Evolutionary conservation across 2,797 vertebrate genomes (phyloP).

Genomic region (Gallinago solitaria): DNA sequence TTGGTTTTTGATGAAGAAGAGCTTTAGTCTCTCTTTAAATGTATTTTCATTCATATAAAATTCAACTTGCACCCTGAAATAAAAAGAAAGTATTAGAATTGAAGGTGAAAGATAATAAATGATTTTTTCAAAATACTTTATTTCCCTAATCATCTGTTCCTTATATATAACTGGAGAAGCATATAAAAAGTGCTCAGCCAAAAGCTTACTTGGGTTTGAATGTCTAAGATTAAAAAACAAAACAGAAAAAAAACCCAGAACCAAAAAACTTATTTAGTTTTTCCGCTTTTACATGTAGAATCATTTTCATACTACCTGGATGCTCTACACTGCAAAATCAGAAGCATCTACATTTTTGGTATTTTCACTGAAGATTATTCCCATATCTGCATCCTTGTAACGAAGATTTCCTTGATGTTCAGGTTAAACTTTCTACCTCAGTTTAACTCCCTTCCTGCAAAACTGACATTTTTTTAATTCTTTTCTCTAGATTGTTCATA

Average conservation of each 20-base stretch:
- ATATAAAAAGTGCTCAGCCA: neutral
- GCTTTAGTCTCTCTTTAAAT: constrained; percentile 86
- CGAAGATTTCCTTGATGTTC: neutral
- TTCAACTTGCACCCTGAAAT: constrained; percentile 85
- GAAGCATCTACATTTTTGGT: neutral
- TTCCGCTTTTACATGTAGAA: neutral
- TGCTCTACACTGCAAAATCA: neutral
- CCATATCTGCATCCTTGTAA: neutral
- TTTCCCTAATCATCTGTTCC: neutral
- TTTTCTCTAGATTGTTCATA: neutral
- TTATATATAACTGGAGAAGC: neutral
- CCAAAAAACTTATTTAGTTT: neutral
- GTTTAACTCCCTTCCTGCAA: neutral
- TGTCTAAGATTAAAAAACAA: neutral
- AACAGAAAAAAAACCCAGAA: neutral
- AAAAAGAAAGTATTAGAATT: constrained; percentile 55
- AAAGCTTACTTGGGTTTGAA: neutral
- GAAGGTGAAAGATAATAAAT: neutral
- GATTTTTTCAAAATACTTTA: neutral
- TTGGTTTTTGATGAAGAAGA: constrained; percentile 89
- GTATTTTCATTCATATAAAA: constrained; percentile 86
- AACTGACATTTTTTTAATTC: neutral
- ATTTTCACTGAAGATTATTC: neutral
- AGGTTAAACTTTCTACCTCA: neutral
- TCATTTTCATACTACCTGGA: neutral